A percentile compares a stretch with the other conserved stretches of the same genome.
phyloP scores from a whole-genome alignment of 2,797 vertebrate species.

The Microctenopoma stevenorrisi region DNA sequence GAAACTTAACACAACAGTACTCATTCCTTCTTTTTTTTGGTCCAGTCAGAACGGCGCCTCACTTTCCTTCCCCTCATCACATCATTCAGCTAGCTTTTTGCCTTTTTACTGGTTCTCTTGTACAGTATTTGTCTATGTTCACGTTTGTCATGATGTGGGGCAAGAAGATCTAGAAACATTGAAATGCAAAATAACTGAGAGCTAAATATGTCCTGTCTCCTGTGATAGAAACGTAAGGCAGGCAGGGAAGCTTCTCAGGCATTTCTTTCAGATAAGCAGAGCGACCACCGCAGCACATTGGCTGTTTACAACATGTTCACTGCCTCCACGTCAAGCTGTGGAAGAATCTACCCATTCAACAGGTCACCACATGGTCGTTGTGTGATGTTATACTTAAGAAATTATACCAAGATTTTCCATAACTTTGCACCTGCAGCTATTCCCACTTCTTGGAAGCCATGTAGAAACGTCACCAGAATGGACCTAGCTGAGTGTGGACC shows the following conservation, averaged over 20 bases:
- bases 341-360: neutral
- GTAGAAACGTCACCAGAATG: neutral
- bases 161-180: slow-evolving; percentile 14
- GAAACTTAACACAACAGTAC: slow-evolving; percentile 28
- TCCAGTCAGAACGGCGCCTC: neutral
- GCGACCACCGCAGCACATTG: neutral
- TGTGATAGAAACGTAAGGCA: neutral
- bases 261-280: neutral
- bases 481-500: no score
- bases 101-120: neutral
- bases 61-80: neutral
- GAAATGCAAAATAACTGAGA: slow-evolving; percentile 1
- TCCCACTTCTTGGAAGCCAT: slow-evolving; percentile 1
- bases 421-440: neutral
- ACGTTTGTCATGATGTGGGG: neutral
- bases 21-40: slow-evolving; percentile 7
- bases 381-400: no score
- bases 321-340: neutral
- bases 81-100: neutral
- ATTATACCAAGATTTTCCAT: no score
- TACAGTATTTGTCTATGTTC: neutral
- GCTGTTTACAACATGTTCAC: neutral
- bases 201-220: neutral
- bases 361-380: neutral
- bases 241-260: neutral